These are phyloP conservation scores for Salvelinus sp. DNA, from an alignment of 2,113 vertebrate species.

Conservation along the genomic window DNA sequence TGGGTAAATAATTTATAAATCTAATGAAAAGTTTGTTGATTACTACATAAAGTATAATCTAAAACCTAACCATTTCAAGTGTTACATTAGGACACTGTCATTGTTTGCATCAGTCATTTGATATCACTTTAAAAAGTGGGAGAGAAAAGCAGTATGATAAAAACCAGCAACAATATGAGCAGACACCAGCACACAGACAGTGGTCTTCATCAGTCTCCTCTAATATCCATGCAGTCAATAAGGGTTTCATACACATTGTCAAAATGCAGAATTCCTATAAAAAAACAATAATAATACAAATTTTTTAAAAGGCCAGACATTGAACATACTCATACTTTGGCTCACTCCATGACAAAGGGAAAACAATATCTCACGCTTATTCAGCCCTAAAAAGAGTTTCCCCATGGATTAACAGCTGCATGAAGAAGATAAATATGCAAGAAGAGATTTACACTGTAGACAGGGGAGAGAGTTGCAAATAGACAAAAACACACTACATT, in stretches of 20 bases:
- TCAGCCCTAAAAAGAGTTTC: neutral
- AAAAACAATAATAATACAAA: constrained; percentile 1
- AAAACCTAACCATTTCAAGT: constrained; percentile 55
- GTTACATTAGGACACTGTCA: constrained; percentile 39
- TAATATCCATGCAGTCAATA: constrained; percentile 63
- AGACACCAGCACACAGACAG: constrained; percentile 54
- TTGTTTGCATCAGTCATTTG: constrained; percentile 51
- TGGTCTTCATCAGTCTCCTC: constrained; percentile 55
- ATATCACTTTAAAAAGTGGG: constrained; percentile 32
- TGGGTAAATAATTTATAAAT: constrained; percentile 51
- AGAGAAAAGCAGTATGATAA: constrained; percentile 31
- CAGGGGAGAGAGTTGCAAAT: constrained; percentile 21
- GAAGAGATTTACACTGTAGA: constrained; percentile 5
- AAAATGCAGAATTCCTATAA: constrained; percentile 44
- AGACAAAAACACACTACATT: constrained; percentile 18
- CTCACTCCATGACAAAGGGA: constrained; percentile 35
- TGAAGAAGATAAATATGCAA: constrained; percentile 19
- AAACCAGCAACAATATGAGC: constrained; percentile 37
- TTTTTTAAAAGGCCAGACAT: neutral
- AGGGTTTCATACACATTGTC: constrained; percentile 55
- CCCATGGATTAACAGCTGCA: neutral
- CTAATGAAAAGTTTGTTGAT: constrained; percentile 40
- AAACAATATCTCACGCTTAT: constrained; percentile 7
- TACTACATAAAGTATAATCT: constrained; percentile 47
- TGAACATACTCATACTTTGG: constrained; percentile 22